A percentile compares a stretch with the other conserved stretches of the same genome.
Evolutionary conservation across 1,140 invertebrate genomes (phyloP).

Genomic region (Caenorhabditis tropicalis): DNA sequence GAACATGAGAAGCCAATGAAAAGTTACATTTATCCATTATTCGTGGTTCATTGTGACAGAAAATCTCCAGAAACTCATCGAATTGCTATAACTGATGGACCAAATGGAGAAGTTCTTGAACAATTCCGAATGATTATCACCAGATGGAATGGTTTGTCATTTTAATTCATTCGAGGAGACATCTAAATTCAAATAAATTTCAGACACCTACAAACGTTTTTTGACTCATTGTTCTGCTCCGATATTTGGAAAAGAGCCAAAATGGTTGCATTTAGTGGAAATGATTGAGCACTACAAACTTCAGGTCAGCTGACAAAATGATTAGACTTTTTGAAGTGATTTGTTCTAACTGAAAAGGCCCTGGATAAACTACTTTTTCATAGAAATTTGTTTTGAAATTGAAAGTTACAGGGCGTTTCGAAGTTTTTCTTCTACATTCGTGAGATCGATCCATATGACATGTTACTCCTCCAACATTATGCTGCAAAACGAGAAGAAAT

Average conservation of each 20-base stretch:
- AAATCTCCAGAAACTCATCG: background rate
- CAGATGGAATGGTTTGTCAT: slow-evolving; percentile 11
- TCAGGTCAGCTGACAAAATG: background rate
- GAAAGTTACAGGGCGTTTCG: background rate
- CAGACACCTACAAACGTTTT: background rate
- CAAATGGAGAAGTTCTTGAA: background rate
- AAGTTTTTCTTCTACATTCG: slow-evolving; percentile 1
- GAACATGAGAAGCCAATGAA: slow-evolving; percentile 15
- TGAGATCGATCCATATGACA: background rate
- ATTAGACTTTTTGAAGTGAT: too few species aligned
- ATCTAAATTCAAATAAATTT: background rate
- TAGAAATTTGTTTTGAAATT: too few species aligned
- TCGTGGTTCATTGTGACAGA: background rate
- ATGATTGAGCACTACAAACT: slow-evolving; percentile 17
- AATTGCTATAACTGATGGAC: background rate
- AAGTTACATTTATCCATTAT: background rate
- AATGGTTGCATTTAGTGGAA: background rate
- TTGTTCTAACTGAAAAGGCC: too few species aligned
- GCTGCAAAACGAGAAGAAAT: background rate
- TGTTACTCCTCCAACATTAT: background rate
- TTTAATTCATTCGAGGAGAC: background rate
- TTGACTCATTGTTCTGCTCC: slow-evolving; percentile 20
- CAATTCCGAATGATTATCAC: background rate
- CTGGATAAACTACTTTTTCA: too few species aligned
- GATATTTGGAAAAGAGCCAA: slow-evolving; percentile 19